These are phyloP conservation scores for Acanthosepion esculentum DNA, from an alignment of 2,888 invertebrate species.

Conservation along the genomic window DNA sequence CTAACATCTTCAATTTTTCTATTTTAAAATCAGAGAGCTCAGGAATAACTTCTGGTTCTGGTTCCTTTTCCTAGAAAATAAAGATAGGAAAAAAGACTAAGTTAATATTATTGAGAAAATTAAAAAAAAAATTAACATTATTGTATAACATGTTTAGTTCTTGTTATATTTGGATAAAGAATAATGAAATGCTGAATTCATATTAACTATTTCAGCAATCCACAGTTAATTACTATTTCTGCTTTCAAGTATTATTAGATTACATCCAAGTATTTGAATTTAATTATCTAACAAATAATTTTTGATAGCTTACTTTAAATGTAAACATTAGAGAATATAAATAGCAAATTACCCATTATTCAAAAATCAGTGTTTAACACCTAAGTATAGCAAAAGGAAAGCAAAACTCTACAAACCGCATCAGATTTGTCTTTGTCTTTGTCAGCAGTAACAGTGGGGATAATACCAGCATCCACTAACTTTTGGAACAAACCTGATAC, in stretches of 20 bases:
- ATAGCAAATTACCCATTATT: not conserved
- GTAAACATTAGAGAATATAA: not conserved
- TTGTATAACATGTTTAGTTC: not conserved
- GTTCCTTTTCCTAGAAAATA: constrained; percentile 37
- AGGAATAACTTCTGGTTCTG: constrained; percentile 61
- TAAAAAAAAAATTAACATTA: not conserved
- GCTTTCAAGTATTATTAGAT: too few relatives aligned
- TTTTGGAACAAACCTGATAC: constrained; percentile 89
- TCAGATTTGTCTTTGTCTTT: constrained; percentile 51
- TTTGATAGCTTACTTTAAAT: too few relatives aligned
- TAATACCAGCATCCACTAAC: constrained; percentile 88
- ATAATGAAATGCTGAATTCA: too few relatives aligned
- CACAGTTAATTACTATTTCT: too few relatives aligned
- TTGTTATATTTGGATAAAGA: too few relatives aligned
- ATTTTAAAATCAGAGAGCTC: constrained; percentile 67
- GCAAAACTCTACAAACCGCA: constrained; percentile 47
- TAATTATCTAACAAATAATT: too few relatives aligned
- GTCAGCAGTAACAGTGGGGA: constrained; percentile 70
- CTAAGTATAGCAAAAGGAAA: not conserved
- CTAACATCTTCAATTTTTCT: constrained; percentile 68
- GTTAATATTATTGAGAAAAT: not conserved
- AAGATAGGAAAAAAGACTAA: not conserved
- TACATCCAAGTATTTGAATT: too few relatives aligned
- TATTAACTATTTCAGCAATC: too few relatives aligned
- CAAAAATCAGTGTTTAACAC: too few relatives aligned